Evolutionary conservation across 2,888 invertebrate genomes (phyloP).

Genomic region (Toxonevra muliebris): DNA sequence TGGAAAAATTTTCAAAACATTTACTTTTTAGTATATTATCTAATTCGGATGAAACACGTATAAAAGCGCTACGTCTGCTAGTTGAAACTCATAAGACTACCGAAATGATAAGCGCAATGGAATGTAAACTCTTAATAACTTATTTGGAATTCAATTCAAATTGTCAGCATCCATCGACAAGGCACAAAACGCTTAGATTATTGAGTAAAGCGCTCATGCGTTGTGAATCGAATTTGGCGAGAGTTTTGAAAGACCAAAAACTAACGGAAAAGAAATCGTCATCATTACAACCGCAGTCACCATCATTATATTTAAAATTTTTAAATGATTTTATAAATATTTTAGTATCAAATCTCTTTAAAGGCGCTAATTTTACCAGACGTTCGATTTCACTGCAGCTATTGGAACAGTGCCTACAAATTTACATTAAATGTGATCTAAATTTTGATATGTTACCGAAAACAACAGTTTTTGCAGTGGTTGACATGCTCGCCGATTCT

Average conservation of each 20-base stretch:
- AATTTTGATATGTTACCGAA: slow-evolving; percentile 57
- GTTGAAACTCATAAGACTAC: slow-evolving; percentile 80
- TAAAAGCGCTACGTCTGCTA: slow-evolving; percentile 74
- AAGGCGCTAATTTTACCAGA: slow-evolving; percentile 72
- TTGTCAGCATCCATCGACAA: slow-evolving; percentile 73
- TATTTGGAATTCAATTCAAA: slow-evolving; percentile 77
- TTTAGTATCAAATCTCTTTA: slow-evolving; percentile 69
- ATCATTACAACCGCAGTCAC: neutral
- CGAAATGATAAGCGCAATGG: slow-evolving; percentile 70
- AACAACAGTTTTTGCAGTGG: slow-evolving; percentile 43
- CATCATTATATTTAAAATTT: slow-evolving; percentile 65
- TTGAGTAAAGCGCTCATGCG: slow-evolving; percentile 73
- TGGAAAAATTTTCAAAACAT: slow-evolving; percentile 68
- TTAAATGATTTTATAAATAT: slow-evolving; percentile 66
- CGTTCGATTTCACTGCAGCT: slow-evolving; percentile 70
- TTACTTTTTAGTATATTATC: slow-evolving; percentile 68
- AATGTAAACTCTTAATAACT: slow-evolving; percentile 71
- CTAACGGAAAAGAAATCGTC: slow-evolving; percentile 2
- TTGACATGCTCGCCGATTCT: slow-evolving; percentile 73
- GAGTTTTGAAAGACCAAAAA: slow-evolving; percentile 42
- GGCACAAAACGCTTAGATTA: slow-evolving; percentile 70
- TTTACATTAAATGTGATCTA: slow-evolving; percentile 46
- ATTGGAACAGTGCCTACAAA: slow-evolving; percentile 62
- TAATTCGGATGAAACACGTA: slow-evolving; percentile 69
- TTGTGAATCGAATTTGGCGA: slow-evolving; percentile 66